Conservation (phyloP, 2,888 invertebrate species). For the Polydrusus pterygomalis region DNA sequence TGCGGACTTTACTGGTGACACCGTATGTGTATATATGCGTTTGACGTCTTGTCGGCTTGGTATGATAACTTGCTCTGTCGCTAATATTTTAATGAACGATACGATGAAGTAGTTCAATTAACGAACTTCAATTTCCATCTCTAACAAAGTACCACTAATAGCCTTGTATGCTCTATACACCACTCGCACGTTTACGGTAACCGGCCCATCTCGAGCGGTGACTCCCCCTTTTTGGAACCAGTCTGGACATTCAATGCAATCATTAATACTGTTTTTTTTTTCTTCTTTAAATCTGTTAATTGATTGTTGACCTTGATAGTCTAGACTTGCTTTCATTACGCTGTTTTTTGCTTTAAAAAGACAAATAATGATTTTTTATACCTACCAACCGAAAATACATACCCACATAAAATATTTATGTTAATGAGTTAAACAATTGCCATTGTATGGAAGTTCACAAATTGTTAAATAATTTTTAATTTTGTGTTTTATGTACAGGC, state of each 20-base stretch:
- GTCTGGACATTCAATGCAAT: conserved; percentile 51
- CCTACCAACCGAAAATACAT: conserved; percentile 31
- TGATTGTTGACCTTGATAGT: conserved; percentile 56
- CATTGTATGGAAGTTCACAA: conserved; percentile 15
- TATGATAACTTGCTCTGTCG: no score
- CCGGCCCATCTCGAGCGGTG: conserved; percentile 32
- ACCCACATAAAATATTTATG: conserved; percentile 41
- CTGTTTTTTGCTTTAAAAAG: conserved; percentile 40
- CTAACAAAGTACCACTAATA: neutral
- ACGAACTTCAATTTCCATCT: no score
- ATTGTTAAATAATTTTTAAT: conserved; percentile 9
- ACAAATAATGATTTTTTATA: conserved; percentile 33
- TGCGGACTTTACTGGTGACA: no score
- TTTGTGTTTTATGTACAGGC: no score
- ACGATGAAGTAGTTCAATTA: no score
- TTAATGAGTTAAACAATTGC: conserved; percentile 33
- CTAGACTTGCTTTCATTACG: conserved; percentile 54
- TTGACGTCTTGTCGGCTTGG: no score
- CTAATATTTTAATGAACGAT: no score
- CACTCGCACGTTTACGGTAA: conserved; percentile 13
- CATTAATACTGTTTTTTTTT: conserved; percentile 51
- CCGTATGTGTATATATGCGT: no score
- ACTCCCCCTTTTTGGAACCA: conserved; percentile 43
- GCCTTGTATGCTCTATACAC: neutral
- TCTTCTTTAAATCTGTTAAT: conserved; percentile 53